Conservation (phyloP, 2,113 vertebrate species). For the Steatornis caripensis region DNA sequence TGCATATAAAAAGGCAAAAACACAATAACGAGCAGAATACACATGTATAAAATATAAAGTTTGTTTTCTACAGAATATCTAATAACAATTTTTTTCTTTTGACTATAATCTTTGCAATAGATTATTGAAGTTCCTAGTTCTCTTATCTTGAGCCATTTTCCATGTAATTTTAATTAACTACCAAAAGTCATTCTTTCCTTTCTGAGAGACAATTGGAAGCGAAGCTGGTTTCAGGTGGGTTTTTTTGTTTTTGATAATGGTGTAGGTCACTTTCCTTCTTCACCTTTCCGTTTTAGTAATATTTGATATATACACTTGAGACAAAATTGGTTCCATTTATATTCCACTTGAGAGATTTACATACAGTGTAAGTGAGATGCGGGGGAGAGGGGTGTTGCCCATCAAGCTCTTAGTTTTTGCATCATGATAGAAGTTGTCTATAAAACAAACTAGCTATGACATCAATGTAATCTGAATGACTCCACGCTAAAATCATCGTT, state of each 20-base stretch:
- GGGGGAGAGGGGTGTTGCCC: rapidly evolving
- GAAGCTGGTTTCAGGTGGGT: neutral
- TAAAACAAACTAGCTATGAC: neutral
- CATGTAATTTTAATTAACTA: neutral
- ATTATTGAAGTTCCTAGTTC: neutral
- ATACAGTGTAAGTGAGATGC: neutral
- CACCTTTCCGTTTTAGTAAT: neutral
- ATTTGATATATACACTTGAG: neutral
- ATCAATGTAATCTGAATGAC: neutral
- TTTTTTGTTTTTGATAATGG: neutral
- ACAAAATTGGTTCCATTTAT: neutral
- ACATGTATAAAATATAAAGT: neutral
- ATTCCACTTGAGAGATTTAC: neutral
- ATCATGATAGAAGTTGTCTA: neutral
- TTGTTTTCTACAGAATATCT: neutral
- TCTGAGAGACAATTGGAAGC: neutral
- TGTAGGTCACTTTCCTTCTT: neutral
- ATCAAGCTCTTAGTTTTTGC: neutral
- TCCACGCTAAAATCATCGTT: neutral
- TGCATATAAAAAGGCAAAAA: neutral
- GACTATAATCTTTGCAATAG: neutral
- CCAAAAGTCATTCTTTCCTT: neutral
- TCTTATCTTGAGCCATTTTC: neutral
- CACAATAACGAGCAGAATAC: neutral
- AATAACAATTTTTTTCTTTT: neutral